Conservation (phyloP, 2,888 invertebrate species). For the Branchipolynoe longqiensis region DNA sequence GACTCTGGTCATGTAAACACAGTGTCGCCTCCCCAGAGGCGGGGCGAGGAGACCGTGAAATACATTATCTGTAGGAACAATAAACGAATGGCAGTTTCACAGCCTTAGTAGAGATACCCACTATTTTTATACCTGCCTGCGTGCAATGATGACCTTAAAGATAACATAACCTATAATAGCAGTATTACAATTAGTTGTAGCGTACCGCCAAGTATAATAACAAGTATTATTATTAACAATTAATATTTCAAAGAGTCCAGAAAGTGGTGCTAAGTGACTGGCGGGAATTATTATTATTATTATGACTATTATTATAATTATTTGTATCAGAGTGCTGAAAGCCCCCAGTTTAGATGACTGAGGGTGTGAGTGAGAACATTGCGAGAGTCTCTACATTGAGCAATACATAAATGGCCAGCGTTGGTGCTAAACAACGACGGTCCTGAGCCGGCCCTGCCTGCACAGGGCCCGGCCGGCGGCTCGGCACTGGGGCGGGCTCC, state of each 20-base stretch:
- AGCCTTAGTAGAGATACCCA: constrained; percentile 23
- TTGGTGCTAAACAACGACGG: background rate
- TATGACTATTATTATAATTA: too few species aligned
- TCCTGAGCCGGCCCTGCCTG: too few species aligned
- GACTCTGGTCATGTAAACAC: background rate
- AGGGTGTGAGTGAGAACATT: background rate
- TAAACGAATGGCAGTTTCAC: constrained; percentile 46
- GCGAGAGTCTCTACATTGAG: constrained; percentile 12
- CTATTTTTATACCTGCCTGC: constrained; percentile 29
- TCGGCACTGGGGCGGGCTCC: background rate
- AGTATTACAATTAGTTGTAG: background rate
- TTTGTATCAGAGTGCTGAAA: too few species aligned
- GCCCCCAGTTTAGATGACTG: background rate
- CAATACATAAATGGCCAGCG: background rate
- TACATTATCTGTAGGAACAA: background rate
- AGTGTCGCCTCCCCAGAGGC: background rate
- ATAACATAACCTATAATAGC: constrained; percentile 1
- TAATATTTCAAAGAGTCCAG: background rate
- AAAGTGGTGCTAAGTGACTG: constrained; percentile 1
- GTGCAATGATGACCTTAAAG: constrained; percentile 12
- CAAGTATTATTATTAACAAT: too few species aligned
- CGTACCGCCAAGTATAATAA: too few species aligned
- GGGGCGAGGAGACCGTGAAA: background rate
- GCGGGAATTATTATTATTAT: background rate
- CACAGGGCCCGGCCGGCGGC: too few species aligned